Conservation (phyloP, 2,888 invertebrate genomes). For the Chymomyza procnemis region DNA sequence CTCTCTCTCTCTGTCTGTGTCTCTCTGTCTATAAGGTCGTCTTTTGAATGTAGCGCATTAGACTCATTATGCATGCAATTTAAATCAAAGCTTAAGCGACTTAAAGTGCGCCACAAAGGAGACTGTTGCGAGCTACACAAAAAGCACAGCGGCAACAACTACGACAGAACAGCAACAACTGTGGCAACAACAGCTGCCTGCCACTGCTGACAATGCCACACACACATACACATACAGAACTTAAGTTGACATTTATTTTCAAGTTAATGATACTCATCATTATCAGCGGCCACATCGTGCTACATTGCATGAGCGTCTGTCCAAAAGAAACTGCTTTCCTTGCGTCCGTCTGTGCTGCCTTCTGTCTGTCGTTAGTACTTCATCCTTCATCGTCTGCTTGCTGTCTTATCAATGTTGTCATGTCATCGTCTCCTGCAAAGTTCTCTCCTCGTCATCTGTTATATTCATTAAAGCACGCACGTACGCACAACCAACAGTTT, state of each 20-base stretch:
- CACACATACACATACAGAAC: background rate
- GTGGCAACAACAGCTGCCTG: background rate
- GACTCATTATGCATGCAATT: background rate
- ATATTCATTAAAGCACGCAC: slow-evolving; percentile 57
- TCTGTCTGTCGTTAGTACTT: background rate
- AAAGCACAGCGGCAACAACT: slow-evolving; percentile 7
- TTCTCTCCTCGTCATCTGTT: background rate
- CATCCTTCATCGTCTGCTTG: background rate
- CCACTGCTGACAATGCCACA: background rate
- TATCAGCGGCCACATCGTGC: slow-evolving; percentile 38
- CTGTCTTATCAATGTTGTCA: slow-evolving; percentile 15
- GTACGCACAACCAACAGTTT: background rate
- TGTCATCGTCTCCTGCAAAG: slow-evolving; percentile 6
- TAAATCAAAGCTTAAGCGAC: slow-evolving; percentile 44
- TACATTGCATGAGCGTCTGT: background rate
- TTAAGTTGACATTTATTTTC: slow-evolving; percentile 2
- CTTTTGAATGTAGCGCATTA: slow-evolving; percentile 39
- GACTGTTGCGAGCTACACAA: background rate
- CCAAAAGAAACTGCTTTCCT: background rate
- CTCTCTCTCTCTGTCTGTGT: too few relatives aligned
- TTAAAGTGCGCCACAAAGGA: slow-evolving; percentile 49
- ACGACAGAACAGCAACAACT: background rate
- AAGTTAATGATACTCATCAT: slow-evolving; percentile 63
- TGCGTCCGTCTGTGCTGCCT: slow-evolving; percentile 25
- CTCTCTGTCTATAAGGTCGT: background rate